Percentiles rank a stretch among this genome's conserved stretches.
phyloP scores from a whole-genome alignment of 2,797 vertebrate species.

The Amniataba percoides region DNA sequence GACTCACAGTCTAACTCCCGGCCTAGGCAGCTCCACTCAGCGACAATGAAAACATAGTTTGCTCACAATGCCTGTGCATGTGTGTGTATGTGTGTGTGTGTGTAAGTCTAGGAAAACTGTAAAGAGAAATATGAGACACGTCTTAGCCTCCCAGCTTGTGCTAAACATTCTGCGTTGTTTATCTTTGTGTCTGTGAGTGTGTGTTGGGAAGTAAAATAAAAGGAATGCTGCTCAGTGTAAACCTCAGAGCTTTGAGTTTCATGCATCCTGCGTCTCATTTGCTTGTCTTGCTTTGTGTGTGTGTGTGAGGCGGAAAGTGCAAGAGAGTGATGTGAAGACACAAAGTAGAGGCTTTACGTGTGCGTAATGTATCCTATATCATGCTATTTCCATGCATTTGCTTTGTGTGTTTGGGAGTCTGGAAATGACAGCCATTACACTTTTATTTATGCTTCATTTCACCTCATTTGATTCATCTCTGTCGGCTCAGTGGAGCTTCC shows the following conservation, averaged over 20 bases:
- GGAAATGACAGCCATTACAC: slow-evolving; percentile 5
- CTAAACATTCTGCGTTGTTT: slow-evolving; percentile 42
- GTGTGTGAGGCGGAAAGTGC: neutral
- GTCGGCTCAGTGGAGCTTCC: slow-evolving; percentile 25
- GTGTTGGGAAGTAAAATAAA: slow-evolving; percentile 31
- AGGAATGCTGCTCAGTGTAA: slow-evolving; percentile 43
- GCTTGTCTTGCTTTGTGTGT: slow-evolving; percentile 21
- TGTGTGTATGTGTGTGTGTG: slow-evolving; percentile 37
- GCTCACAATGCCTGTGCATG: slow-evolving; percentile 53
- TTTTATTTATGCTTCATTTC: slow-evolving; percentile 9
- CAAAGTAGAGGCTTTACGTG: slow-evolving; percentile 16
- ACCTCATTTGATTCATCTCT: slow-evolving; percentile 12
- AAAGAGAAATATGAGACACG: slow-evolving; percentile 53
- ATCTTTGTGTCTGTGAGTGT: slow-evolving; percentile 10
- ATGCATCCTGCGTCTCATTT: neutral
- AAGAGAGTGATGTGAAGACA: slow-evolving; percentile 1
- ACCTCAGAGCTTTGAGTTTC: slow-evolving; percentile 22
- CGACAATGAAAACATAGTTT: slow-evolving; percentile 83
- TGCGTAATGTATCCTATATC: neutral
- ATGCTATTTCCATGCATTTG: neutral
- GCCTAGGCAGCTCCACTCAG: slow-evolving; percentile 76
- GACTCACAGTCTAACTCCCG: slow-evolving; percentile 83
- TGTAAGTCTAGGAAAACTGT: slow-evolving; percentile 44
- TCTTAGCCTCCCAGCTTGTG: slow-evolving; percentile 30
- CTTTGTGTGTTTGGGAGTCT: slow-evolving; percentile 4